These are phyloP conservation scores for Isurus oxyrinchus DNA, from an alignment of 2,113 vertebrate genomes.

Conservation along the genomic window DNA sequence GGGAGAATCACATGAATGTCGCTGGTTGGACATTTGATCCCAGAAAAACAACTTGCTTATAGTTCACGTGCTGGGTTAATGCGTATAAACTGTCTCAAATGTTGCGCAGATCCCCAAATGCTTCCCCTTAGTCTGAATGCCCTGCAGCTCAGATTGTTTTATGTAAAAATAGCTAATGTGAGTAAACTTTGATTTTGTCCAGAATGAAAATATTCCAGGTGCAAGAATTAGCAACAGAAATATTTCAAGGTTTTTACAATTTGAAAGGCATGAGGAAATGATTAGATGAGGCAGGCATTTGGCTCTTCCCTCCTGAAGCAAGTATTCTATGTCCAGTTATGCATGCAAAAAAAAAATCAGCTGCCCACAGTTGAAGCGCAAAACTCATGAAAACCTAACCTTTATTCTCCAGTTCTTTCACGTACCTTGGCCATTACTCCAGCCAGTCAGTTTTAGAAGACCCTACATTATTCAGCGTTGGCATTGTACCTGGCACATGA, in stretches of 20 bases:
- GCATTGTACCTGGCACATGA: not conserved
- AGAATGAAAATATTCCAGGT: not conserved
- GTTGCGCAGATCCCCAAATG: not conserved
- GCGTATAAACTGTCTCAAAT: not conserved
- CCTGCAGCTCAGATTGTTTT: not conserved
- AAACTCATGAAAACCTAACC: too few species aligned
- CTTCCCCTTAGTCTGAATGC: not conserved
- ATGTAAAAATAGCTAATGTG: not conserved
- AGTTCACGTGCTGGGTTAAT: not conserved
- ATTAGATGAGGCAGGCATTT: not conserved
- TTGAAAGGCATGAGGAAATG: not conserved
- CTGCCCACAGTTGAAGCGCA: not conserved
- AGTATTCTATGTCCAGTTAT: not conserved
- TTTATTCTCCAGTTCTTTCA: not conserved
- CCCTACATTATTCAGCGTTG: not conserved
- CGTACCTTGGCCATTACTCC: not conserved
- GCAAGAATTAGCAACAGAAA: not conserved
- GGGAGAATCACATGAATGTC: not conserved
- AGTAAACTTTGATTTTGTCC: not conserved
- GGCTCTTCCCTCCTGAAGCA: not conserved
- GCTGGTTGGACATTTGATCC: not conserved
- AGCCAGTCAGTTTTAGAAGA: not conserved
- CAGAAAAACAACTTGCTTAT: not conserved
- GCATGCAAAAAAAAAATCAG: not conserved
- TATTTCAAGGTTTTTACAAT: not conserved